Conservation (phyloP, 1,140 invertebrate genomes). For the Pogonomyrmex barbatus region DNA sequence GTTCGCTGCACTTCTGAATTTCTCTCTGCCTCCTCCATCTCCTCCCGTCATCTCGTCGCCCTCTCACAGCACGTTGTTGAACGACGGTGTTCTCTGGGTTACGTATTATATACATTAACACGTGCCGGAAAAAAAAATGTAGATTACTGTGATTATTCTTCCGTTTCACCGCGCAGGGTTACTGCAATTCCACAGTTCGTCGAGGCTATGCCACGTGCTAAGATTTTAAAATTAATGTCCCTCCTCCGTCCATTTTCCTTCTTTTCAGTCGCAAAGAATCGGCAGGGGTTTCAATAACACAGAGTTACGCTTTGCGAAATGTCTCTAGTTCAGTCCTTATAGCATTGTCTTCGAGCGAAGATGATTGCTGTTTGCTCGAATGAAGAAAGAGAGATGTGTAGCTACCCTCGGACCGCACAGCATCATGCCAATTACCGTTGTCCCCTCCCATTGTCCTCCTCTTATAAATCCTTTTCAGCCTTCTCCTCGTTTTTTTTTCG, state of each 20-base stretch:
- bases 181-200: slow-evolving; percentile 69
- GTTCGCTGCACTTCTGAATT: not conserved
- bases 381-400: slow-evolving; percentile 79
- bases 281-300: slow-evolving; percentile 59
- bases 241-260: slow-evolving; percentile 26
- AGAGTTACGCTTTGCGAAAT: slow-evolving; percentile 63
- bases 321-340: slow-evolving; percentile 66
- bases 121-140: slow-evolving; percentile 43
- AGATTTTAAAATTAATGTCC: slow-evolving; percentile 33
- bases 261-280: slow-evolving; percentile 16
- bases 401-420: slow-evolving; percentile 82
- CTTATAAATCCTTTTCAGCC: slow-evolving; percentile 10
- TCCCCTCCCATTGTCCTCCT: slow-evolving; percentile 51
- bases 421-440: slow-evolving; percentile 77
- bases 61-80: slow-evolving; percentile 41
- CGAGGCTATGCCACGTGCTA: slow-evolving; percentile 46
- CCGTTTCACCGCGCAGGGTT: slow-evolving; percentile 57
- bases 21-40: slow-evolving; percentile 20
- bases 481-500: slow-evolving; percentile 22
- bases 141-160: slow-evolving; percentile 57
- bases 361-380: slow-evolving; percentile 44
- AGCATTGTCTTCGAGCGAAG: slow-evolving; percentile 40
- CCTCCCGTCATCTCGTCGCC: slow-evolving; percentile 15
- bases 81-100: slow-evolving; percentile 37
- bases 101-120: slow-evolving; percentile 68